These are phyloP conservation scores for Mimas tiliae DNA, from an alignment of 2,888 invertebrate genomes.

Conservation along the genomic window DNA sequence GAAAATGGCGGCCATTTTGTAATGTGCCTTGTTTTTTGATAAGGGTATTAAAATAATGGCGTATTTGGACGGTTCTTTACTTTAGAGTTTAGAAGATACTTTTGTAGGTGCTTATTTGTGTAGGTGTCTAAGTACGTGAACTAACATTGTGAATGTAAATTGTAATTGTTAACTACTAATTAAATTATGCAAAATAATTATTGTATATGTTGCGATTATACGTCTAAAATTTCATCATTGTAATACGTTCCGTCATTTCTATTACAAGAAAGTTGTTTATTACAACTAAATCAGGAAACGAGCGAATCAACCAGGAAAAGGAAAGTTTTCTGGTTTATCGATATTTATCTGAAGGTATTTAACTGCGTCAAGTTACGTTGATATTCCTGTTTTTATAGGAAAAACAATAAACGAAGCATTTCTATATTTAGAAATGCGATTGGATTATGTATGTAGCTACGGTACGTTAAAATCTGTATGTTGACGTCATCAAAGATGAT, in stretches of 20 bases:
- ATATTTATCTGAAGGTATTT: slow-evolving; percentile 14
- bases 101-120: slow-evolving; percentile 62
- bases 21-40: slow-evolving; percentile 85
- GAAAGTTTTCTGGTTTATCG: slow-evolving; percentile 23
- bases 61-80: slow-evolving; percentile 74
- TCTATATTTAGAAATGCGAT: background rate
- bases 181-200: slow-evolving; percentile 66
- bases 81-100: slow-evolving; percentile 63
- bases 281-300: slow-evolving; percentile 14
- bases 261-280: slow-evolving; percentile 12
- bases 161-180: slow-evolving; percentile 74
- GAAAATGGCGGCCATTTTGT: slow-evolving; percentile 83
- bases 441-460: background rate
- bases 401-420: background rate
- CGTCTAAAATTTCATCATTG: background rate
- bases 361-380: slow-evolving; percentile 9
- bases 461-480: background rate
- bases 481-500: too few species aligned
- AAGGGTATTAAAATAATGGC: slow-evolving; percentile 83
- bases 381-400: slow-evolving; percentile 7
- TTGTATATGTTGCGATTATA: slow-evolving; percentile 37
- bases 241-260: background rate
- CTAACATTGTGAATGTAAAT: slow-evolving; percentile 78
- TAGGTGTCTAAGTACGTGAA: slow-evolving; percentile 70
- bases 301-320: slow-evolving; percentile 7